These are phyloP conservation scores for Ctenochaetus hawaiiensis DNA, from an alignment of 2,797 vertebrate species.

Conservation along the genomic window DNA sequence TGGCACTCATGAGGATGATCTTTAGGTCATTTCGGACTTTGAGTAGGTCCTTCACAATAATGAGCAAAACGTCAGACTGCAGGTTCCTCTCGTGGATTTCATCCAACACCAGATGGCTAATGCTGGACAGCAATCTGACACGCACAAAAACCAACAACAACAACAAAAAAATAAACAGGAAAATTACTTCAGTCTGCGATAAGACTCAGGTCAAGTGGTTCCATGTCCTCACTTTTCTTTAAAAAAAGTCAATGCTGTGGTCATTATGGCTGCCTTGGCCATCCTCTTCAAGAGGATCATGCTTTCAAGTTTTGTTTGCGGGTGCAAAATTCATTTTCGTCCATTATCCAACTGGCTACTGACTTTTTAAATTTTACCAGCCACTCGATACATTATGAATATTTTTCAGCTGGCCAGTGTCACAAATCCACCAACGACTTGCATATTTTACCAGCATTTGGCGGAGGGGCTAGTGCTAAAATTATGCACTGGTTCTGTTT, in stretches of 20 bases:
- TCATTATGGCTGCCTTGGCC: background rate
- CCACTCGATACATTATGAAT: too few relatives aligned
- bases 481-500: background rate
- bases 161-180: background rate
- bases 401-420: too few relatives aligned
- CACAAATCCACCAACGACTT: too few relatives aligned
- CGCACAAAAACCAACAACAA: background rate
- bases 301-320: too few relatives aligned
- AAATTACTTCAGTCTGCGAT: background rate
- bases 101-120: constrained; percentile 95
- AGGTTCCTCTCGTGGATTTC: constrained; percentile 98
- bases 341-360: too few relatives aligned
- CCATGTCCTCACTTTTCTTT: background rate
- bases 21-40: constrained; percentile 89
- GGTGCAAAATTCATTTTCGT: too few relatives aligned
- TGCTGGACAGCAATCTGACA: constrained; percentile 88
- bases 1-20: constrained; percentile 97
- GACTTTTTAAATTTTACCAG: too few relatives aligned
- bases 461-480: too few relatives aligned
- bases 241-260: background rate
- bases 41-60: constrained; percentile 93
- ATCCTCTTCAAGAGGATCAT: too few relatives aligned
- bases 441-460: too few relatives aligned
- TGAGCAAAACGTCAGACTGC: constrained; percentile 95
- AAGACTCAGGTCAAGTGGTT: background rate